A percentile compares a stretch with the other conserved stretches of the same genome.
Conservation (phyloP, 2,797 vertebrate genomes). For the Delichon dasypus region DNA sequence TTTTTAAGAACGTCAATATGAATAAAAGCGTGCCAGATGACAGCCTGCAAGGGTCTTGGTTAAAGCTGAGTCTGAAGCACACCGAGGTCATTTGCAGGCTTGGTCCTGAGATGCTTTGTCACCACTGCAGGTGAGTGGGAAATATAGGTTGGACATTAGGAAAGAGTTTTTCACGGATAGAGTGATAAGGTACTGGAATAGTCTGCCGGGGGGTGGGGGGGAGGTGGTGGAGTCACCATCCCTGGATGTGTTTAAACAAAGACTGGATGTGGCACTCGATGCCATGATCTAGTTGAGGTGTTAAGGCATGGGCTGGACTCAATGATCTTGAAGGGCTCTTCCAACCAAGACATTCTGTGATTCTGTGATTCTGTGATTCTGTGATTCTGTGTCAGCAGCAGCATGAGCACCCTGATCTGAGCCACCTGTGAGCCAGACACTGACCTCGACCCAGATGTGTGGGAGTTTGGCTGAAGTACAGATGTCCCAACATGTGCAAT, state of each 20-base stretch:
- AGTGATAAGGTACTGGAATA: too few relatives aligned
- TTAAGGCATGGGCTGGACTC: too few relatives aligned
- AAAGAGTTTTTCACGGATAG: too few relatives aligned
- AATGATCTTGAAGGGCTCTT: too few relatives aligned
- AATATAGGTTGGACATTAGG: too few relatives aligned
- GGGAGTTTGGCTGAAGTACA: neutral
- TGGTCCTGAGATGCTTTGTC: neutral
- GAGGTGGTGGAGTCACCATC: too few relatives aligned
- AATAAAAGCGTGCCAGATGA: neutral
- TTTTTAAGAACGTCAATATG: conserved; percentile 13
- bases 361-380: too few relatives aligned
- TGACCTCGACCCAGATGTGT: neutral
- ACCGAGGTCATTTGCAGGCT: neutral
- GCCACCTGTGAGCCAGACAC: neutral
- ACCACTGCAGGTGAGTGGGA: neutral
- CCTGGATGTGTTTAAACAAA: too few relatives aligned
- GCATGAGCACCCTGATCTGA: neutral
- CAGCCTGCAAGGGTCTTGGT: neutral
- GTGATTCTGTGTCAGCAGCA: neutral
- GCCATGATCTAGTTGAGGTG: too few relatives aligned
- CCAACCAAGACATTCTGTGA: too few relatives aligned
- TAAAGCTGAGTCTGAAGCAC: neutral
- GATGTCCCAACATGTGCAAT: neutral
- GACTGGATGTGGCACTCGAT: too few relatives aligned
- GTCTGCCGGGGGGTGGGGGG: too few relatives aligned